phyloP scores from a whole-genome alignment of 2,888 invertebrate genomes.

The Molorchus minor region DNA sequence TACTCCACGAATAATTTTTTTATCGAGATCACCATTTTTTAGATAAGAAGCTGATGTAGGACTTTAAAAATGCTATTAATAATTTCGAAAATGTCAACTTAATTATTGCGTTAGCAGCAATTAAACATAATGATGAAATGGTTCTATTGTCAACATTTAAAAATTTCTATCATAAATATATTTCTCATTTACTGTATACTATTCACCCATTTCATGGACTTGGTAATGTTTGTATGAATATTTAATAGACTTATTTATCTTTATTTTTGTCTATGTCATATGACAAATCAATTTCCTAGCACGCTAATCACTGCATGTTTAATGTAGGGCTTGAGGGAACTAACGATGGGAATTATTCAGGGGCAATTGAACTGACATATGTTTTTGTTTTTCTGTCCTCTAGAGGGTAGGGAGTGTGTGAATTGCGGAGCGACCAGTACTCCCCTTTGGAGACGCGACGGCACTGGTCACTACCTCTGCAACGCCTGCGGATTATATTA shows the following conservation, averaged over 20 bases:
- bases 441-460: slow-evolving; percentile 96
- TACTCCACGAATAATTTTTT: too few species aligned
- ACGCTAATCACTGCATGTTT: slow-evolving; percentile 43
- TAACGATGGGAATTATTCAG: slow-evolving; percentile 16
- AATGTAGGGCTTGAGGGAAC: slow-evolving; percentile 23
- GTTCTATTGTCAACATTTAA: too few species aligned
- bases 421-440: slow-evolving; percentile 99
- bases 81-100: too few species aligned
- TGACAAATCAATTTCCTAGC: slow-evolving; percentile 40
- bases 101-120: too few species aligned
- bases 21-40: too few species aligned
- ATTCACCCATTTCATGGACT: too few species aligned
- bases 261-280: slow-evolving; percentile 32
- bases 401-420: slow-evolving; percentile 97
- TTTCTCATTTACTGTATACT: too few species aligned
- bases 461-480: slow-evolving; percentile 97
- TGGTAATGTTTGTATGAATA: slow-evolving; percentile 16
- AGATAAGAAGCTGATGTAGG: too few species aligned
- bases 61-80: too few species aligned
- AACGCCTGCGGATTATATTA: slow-evolving; percentile 99
- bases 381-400: slow-evolving; percentile 49
- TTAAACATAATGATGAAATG: too few species aligned
- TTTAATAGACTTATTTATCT: slow-evolving; percentile 31
- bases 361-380: slow-evolving; percentile 24
- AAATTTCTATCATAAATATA: too few species aligned